A percentile compares a stretch with the other conserved stretches of the same genome.
phyloP scores from a whole-genome alignment of 2,797 vertebrate species.

The Mergus octosetaceus region DNA sequence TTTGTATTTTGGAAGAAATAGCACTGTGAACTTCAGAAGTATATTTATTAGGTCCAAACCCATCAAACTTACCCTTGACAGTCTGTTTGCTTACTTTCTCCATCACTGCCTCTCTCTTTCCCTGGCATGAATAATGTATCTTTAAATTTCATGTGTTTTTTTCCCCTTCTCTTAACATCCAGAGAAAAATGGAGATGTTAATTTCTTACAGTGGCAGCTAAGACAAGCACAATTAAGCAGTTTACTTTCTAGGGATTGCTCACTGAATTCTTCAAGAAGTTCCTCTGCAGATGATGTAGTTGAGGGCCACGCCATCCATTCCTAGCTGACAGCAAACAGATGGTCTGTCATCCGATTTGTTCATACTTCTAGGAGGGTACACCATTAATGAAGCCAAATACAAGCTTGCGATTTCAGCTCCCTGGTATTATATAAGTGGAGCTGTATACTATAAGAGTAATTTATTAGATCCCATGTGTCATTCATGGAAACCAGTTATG shows the following conservation, averaged over 20 bases:
- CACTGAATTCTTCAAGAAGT: conserved; percentile 29
- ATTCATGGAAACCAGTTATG: conserved; percentile 26
- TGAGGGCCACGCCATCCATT: conserved; percentile 38
- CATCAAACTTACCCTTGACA: background rate
- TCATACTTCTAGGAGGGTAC: conserved; percentile 46
- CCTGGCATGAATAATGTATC: background rate
- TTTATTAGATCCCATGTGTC: conserved; percentile 25
- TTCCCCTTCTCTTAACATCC: background rate
- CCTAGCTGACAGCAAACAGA: conserved; percentile 65
- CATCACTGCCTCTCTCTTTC: background rate
- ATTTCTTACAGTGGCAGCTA: conserved; percentile 17
- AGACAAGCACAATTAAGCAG: conserved; percentile 47
- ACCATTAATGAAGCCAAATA: conserved; percentile 61
- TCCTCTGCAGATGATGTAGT: conserved; percentile 21
- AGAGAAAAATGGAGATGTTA: conserved; percentile 5
- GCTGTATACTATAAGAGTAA: conserved; percentile 11
- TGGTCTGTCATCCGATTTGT: conserved; percentile 60
- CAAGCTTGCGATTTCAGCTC: background rate
- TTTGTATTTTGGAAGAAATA: background rate
- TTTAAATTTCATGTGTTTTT: background rate
- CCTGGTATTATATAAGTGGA: conserved; percentile 11
- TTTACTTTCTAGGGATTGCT: conserved; percentile 45
- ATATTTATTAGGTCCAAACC: background rate
- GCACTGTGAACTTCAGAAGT: background rate
- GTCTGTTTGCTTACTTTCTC: background rate